Evolutionary conservation across 2,888 invertebrate genomes (phyloP).

Genomic region (Oxytorus armatus): DNA sequence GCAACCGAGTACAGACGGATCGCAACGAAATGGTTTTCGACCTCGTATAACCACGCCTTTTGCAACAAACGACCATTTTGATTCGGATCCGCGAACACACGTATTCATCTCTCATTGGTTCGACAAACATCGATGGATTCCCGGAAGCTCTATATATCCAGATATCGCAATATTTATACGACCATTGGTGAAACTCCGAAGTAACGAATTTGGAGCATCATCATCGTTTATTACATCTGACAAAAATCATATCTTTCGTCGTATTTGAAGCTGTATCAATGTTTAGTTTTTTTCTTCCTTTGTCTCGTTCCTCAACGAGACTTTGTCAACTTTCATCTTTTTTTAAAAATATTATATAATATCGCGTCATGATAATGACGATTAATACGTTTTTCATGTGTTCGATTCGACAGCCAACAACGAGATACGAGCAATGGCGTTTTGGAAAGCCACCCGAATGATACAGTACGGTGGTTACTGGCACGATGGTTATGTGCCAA

Average conservation of each 20-base stretch:
- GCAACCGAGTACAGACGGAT: slow-evolving; percentile 28
- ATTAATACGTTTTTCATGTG: background rate
- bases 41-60: slow-evolving; percentile 61
- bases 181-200: too few species aligned
- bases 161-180: too few species aligned
- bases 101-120: slow-evolving; percentile 41
- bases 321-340: too few species aligned
- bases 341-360: background rate
- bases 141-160: background rate
- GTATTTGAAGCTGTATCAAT: background rate
- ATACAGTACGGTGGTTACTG: slow-evolving; percentile 65
- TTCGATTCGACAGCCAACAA: slow-evolving; percentile 70
- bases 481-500: slow-evolving; percentile 62
- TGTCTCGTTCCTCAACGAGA: too few species aligned
- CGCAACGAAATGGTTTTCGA: slow-evolving; percentile 45
- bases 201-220: background rate
- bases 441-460: slow-evolving; percentile 72
- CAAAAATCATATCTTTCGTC: background rate
- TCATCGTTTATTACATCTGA: background rate
- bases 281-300: background rate
- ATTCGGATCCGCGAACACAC: slow-evolving; percentile 7
- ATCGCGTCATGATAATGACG: background rate
- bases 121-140: slow-evolving; percentile 49
- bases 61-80: slow-evolving; percentile 60
- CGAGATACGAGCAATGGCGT: slow-evolving; percentile 74